Evolutionary conservation across 2,113 vertebrate genomes (phyloP).

Genomic region (Pandion haliaetus): DNA sequence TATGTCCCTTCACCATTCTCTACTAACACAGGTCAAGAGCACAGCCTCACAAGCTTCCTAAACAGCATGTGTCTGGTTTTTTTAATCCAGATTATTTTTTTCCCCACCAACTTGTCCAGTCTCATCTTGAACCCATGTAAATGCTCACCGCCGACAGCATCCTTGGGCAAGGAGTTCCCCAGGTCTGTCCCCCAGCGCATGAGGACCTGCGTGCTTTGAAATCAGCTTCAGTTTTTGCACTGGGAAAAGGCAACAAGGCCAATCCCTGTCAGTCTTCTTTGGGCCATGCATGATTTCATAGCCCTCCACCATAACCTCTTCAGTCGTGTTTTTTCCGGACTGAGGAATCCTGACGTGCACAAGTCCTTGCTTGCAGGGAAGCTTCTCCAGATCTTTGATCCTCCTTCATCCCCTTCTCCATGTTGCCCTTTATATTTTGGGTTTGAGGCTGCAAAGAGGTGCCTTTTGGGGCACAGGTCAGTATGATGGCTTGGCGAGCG

Average conservation of each 20-base stretch:
- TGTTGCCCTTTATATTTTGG: not conserved
- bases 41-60: not conserved
- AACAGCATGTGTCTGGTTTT: not conserved
- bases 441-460: not conserved
- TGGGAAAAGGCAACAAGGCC: not conserved
- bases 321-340: not conserved
- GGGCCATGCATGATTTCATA: not conserved
- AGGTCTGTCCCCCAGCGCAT: rapidly evolving
- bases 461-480: not conserved
- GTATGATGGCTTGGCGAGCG: not conserved
- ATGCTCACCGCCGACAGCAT: not conserved
- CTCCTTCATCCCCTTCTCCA: not conserved
- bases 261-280: not conserved
- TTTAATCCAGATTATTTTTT: not conserved
- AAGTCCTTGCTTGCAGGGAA: slow-evolving; percentile 6
- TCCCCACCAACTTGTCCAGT: not conserved
- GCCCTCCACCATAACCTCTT: not conserved
- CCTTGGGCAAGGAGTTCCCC: not conserved
- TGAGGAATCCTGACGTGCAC: not conserved
- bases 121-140: not conserved
- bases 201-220: not conserved
- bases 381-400: slow-evolving; percentile 18
- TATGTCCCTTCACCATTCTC: not conserved
- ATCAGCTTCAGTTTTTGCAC: not conserved
- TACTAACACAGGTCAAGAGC: not conserved